Evolutionary conservation across 2,888 invertebrate species (phyloP), one percentile per base, ranked within the genome.

Genomic region (Stegophylla sp.): DNA sequence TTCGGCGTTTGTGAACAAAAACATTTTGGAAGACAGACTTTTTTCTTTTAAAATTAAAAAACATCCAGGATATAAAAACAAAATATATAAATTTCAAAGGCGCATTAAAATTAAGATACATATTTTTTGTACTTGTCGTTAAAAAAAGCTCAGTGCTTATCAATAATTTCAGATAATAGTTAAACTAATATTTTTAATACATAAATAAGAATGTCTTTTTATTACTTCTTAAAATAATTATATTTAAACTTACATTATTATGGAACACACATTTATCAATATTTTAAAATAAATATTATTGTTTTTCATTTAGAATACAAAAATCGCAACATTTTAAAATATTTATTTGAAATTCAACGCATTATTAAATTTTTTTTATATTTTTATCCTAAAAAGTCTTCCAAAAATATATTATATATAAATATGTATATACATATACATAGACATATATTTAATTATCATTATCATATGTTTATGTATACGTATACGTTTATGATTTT

Each of bases 341-440:
- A 79, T 69, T 79, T 79, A 79, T 79, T 79, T 79, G 79, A 79
- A 79, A 79, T 79, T 79, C 69, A 79, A 79, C 79, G 48, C 48
- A 0, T 61, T 59, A 71, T 79, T 79, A 79, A 79, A 79, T 79
- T 79, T 79, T 79, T 69, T 34, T 61, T 71, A 69, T 69, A 79
- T 61, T 61, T 74, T 79, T 61, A 48, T 53, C 61, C 28, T 45
- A 79, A 71, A 71, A 71, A 79, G 79, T 79, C 79, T 79, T 79
- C 79, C 79, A 79, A 79, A 79, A 79, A 79, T 79, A 79, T 61
- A 71, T 71, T 43, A 28, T 76, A 67, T 77, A 69, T 51, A n/a
- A 56, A 51, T 23, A 56, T 51, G 13, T 28, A 67, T 67, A 9
- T 63, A 34, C 20, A 34, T 66, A 71, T 28, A 41, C 26, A 34